Conservation (phyloP, 2,113 vertebrate genomes). For the Baryphthengus martii region DNA sequence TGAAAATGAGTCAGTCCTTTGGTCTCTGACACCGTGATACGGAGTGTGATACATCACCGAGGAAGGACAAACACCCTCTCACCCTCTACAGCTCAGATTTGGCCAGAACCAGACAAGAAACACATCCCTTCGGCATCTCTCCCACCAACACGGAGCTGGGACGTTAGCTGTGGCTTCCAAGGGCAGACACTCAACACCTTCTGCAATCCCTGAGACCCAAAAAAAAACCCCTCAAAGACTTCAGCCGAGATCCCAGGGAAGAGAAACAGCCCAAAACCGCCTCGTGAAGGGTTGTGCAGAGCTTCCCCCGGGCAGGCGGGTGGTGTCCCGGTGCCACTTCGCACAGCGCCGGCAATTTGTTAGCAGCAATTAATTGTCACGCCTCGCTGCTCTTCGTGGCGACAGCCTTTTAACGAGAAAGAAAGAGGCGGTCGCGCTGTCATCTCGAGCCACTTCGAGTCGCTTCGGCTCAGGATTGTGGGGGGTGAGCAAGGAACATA, state of each 20-base stretch:
- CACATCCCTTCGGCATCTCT: neutral
- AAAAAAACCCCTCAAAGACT: neutral
- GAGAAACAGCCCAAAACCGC: neutral
- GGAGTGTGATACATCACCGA: neutral
- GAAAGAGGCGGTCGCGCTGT: neutral
- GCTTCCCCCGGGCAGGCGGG: neutral
- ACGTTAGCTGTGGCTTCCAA: neutral
- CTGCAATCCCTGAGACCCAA: neutral
- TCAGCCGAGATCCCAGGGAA: neutral
- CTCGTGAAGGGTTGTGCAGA: neutral
- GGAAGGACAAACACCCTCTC: neutral
- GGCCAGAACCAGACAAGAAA: neutral
- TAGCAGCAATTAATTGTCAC: conserved; percentile 13
- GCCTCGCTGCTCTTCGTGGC: neutral
- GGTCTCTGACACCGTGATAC: neutral
- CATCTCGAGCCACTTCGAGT: neutral
- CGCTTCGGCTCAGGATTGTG: neutral
- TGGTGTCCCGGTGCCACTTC: neutral
- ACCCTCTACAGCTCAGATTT: neutral
- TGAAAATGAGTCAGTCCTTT: neutral
- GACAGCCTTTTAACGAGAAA: neutral
- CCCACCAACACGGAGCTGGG: rapidly evolving
- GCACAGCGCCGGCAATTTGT: conserved; percentile 39
- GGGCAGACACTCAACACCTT: neutral
- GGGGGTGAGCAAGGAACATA: neutral